A percentile compares a stretch with the other conserved stretches of the same genome.
These are phyloP conservation scores for Parnassius smintheus DNA, from an alignment of 2,888 invertebrate genomes.

Conservation along the genomic window DNA sequence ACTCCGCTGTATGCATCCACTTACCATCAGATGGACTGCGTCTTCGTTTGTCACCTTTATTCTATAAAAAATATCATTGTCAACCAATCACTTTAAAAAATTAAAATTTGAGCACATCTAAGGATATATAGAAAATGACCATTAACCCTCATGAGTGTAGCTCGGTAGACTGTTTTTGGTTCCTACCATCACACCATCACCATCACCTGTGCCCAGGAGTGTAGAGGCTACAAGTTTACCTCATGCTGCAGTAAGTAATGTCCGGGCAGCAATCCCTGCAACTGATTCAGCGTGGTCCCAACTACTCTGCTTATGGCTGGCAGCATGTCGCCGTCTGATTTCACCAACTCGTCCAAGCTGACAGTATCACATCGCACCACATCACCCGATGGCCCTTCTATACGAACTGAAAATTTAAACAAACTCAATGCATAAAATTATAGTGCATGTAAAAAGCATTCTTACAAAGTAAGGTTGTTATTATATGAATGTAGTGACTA, in stretches of 20 bases:
- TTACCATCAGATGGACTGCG: too few species aligned
- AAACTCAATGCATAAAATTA: too few species aligned
- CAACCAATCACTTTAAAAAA: too few species aligned
- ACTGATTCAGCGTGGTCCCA: constrained; percentile 45
- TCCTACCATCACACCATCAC: background rate
- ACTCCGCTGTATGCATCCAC: too few species aligned
- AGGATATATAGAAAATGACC: too few species aligned
- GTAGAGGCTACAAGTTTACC: constrained; percentile 36
- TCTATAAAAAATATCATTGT: too few species aligned
- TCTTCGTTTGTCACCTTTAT: too few species aligned
- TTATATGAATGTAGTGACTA: too few species aligned
- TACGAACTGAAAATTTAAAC: constrained; percentile 43
- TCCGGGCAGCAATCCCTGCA: constrained; percentile 54
- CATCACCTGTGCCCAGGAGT: background rate
- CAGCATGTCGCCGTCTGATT: constrained; percentile 25
- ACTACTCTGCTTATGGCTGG: constrained; percentile 33
- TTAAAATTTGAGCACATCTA: too few species aligned
- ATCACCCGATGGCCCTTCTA: constrained; percentile 57
- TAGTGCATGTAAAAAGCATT: too few species aligned
- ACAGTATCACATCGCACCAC: constrained; percentile 44
- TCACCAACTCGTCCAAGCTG: constrained; percentile 28
- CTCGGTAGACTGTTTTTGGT: background rate
- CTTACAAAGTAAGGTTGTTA: too few species aligned
- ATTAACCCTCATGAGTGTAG: too few species aligned
- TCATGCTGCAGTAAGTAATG: constrained; percentile 59